Evolutionary conservation across 2,888 invertebrate genomes (phyloP).

Genomic region (Drosophila limbata): DNA sequence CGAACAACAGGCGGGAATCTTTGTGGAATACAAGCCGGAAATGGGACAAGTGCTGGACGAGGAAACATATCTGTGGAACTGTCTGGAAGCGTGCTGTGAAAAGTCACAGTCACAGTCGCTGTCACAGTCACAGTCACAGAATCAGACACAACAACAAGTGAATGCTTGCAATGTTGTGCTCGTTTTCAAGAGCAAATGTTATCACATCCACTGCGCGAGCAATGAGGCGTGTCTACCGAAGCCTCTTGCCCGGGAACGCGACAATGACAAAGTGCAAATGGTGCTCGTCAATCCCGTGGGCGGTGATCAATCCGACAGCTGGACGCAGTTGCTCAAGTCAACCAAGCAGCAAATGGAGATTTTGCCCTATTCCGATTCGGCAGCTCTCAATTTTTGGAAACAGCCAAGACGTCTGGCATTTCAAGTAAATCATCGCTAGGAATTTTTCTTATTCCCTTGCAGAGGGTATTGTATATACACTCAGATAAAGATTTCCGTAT

Average conservation of each 20-base stretch:
- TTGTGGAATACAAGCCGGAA: slow-evolving; percentile 86
- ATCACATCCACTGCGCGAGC: slow-evolving; percentile 90
- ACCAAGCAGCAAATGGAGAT: slow-evolving; percentile 73
- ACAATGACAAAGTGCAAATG: slow-evolving; percentile 89
- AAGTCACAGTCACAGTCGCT: slow-evolving; percentile 50
- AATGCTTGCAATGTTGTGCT: slow-evolving; percentile 91
- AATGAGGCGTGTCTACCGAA: slow-evolving; percentile 91
- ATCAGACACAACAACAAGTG: slow-evolving; percentile 53
- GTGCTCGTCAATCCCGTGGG: slow-evolving; percentile 91
- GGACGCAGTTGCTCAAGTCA: slow-evolving; percentile 81
- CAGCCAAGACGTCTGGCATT: slow-evolving; percentile 73
- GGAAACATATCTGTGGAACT: slow-evolving; percentile 89
- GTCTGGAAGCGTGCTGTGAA: slow-evolving; percentile 88
- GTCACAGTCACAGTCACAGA: slow-evolving; percentile 22
- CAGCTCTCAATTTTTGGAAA: slow-evolving; percentile 82
- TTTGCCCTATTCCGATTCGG: slow-evolving; percentile 66
- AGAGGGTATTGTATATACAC: background rate
- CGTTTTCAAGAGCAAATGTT: slow-evolving; percentile 91
- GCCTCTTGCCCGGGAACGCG: slow-evolving; percentile 86
- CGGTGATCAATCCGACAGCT: slow-evolving; percentile 73
- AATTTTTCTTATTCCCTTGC: background rate
- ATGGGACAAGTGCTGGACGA: slow-evolving; percentile 84
- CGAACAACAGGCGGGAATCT: slow-evolving; percentile 88
- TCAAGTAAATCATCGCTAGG: slow-evolving; percentile 37
- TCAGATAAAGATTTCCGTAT: too few relatives aligned